Percentiles rank a stretch among this genome's conserved stretches.
Conservation (phyloP, 2,797 vertebrate genomes). For the Garrulus glandarius region DNA sequence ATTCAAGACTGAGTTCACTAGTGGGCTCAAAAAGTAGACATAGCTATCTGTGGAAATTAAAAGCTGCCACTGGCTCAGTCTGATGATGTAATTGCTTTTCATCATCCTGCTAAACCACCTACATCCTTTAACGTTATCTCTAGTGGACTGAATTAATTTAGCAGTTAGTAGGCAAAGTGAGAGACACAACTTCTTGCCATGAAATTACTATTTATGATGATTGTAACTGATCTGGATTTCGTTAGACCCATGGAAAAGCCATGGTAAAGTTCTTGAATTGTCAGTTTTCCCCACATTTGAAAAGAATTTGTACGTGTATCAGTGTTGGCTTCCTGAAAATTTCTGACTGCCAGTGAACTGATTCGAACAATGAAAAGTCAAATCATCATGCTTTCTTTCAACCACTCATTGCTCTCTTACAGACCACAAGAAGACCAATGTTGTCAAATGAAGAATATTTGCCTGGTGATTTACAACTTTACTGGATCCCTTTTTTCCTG, state of each 20-base stretch:
- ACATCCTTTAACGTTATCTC: background rate
- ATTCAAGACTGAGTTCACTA: background rate
- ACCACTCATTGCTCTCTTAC: slow-evolving; percentile 54
- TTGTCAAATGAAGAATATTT: slow-evolving; percentile 43
- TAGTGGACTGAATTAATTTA: background rate
- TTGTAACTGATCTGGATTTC: slow-evolving; percentile 50
- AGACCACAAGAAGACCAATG: slow-evolving; percentile 51
- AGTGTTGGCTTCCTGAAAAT: slow-evolving; percentile 65
- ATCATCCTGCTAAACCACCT: background rate
- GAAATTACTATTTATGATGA: slow-evolving; percentile 45
- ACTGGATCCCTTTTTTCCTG: background rate
- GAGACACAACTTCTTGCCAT: slow-evolving; percentile 54
- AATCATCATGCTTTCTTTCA: slow-evolving; percentile 41
- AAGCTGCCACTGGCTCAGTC: background rate
- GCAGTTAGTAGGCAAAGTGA: background rate
- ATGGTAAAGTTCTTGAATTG: slow-evolving; percentile 64
- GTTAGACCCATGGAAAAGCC: slow-evolving; percentile 35
- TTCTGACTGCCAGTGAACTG: slow-evolving; percentile 63
- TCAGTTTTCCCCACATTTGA: slow-evolving; percentile 41
- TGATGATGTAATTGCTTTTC: background rate
- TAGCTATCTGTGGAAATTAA: slow-evolving; percentile 3
- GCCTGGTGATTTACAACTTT: slow-evolving; percentile 24
- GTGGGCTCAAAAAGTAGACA: background rate
- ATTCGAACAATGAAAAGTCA: slow-evolving; percentile 70
- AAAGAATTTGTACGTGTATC: slow-evolving; percentile 74